Percentiles rank a stretch among this genome's conserved stretches.
These are phyloP conservation scores for Vannuccia rotundouncinata DNA, from an alignment of 2,888 invertebrate genomes.

Conservation along the genomic window DNA sequence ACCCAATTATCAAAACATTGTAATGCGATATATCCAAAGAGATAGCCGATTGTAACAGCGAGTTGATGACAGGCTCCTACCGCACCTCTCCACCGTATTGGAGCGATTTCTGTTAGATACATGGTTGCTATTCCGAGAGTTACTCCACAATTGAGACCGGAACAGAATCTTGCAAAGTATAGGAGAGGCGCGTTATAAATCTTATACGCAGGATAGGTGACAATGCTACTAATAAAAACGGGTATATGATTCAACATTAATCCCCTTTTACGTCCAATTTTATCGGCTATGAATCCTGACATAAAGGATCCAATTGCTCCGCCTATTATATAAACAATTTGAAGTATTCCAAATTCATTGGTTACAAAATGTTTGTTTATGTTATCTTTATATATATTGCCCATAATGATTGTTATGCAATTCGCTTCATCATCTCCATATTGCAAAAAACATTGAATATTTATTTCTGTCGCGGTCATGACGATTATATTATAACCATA, in stretches of 20 bases:
- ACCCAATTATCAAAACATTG: too few relatives aligned
- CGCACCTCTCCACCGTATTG: slow-evolving; percentile 71
- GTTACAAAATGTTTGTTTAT: too few relatives aligned
- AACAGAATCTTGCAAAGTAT: slow-evolving; percentile 89
- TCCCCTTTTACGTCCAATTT: slow-evolving; percentile 91
- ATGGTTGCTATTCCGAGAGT: slow-evolving; percentile 80
- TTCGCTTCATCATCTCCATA: too few relatives aligned
- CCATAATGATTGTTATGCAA: too few relatives aligned
- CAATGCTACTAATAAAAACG: slow-evolving; percentile 60
- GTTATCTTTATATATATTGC: too few relatives aligned
- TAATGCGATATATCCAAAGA: slow-evolving; percentile 78
- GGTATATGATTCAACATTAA: slow-evolving; percentile 79
- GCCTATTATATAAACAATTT: too few relatives aligned
- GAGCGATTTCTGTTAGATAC: slow-evolving; percentile 82
- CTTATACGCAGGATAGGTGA: neutral
- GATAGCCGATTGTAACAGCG: slow-evolving; percentile 87
- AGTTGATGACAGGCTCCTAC: slow-evolving; percentile 82
- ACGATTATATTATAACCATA: too few relatives aligned
- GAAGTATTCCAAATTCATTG: too few relatives aligned
- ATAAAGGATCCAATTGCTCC: too few relatives aligned
- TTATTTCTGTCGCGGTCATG: too few relatives aligned
- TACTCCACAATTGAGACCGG: slow-evolving; percentile 91
- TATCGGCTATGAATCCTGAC: too few relatives aligned
- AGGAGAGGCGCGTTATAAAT: slow-evolving; percentile 77
- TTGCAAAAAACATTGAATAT: too few relatives aligned